phyloP scores from a whole-genome alignment of 1,140 invertebrate species.

The Phortica variegata region DNA sequence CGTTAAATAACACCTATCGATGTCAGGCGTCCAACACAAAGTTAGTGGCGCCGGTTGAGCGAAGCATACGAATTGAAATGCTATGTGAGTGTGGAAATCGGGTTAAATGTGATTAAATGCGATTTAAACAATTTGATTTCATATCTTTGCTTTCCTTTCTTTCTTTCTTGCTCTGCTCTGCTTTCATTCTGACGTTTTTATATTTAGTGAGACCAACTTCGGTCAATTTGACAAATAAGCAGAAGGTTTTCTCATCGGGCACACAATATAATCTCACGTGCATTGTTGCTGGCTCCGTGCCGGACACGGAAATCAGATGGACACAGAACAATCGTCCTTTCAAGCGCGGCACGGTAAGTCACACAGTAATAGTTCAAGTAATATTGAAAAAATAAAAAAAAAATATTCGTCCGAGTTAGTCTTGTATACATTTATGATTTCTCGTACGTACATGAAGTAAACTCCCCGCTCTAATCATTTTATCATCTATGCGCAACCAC shows the following conservation, averaged over 20 bases:
- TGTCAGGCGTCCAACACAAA: constrained; percentile 85
- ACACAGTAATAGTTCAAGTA: background rate
- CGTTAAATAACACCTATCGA: constrained; percentile 80
- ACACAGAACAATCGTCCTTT: constrained; percentile 74
- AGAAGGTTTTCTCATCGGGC: constrained; percentile 73
- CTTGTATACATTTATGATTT: too few species aligned
- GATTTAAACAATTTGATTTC: background rate
- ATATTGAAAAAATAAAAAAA: too few species aligned
- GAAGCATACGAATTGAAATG: constrained; percentile 75
- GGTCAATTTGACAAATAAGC: constrained; percentile 74
- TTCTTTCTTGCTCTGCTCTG: too few species aligned
- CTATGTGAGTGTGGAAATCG: constrained; percentile 71
- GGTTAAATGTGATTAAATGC: constrained; percentile 14
- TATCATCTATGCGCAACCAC: background rate
- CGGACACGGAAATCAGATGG: constrained; percentile 79
- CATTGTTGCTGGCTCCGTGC: constrained; percentile 78
- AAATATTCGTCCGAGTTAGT: too few species aligned
- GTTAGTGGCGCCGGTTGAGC: constrained; percentile 75
- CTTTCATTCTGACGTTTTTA: too few species aligned
- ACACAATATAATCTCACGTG: constrained; percentile 75
- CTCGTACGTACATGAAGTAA: too few species aligned
- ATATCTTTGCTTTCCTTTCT: background rate
- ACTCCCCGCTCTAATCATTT: too few species aligned
- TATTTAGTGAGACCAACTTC: constrained; percentile 71
- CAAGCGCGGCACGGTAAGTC: constrained; percentile 69